Evolutionary conservation across 2,797 vertebrate genomes (phyloP).

Genomic region (Pantherophis alleghaniensis): DNA sequence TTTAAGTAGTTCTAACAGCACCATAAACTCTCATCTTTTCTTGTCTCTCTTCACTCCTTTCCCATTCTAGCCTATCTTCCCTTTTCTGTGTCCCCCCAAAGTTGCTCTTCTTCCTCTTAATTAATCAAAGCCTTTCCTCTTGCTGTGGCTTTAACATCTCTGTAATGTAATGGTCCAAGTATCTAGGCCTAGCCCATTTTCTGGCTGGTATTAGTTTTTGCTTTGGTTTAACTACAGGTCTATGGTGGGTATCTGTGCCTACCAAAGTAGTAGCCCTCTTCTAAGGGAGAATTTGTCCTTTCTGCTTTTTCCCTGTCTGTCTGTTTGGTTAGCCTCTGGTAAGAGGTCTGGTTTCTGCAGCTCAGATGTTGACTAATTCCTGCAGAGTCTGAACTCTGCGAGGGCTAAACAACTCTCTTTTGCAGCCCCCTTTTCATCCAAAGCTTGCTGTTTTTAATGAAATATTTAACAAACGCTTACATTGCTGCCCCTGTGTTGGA

Average conservation of each 20-base stretch:
- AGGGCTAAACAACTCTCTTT: too few relatives aligned
- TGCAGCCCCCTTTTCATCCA: too few relatives aligned
- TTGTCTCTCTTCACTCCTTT: background rate
- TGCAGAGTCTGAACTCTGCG: too few relatives aligned
- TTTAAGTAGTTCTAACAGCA: background rate
- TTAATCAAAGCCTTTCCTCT: background rate
- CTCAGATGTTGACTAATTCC: too few relatives aligned
- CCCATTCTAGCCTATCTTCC: background rate
- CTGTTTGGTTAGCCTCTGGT: too few relatives aligned
- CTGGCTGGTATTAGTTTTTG: background rate
- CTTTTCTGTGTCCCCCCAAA: background rate
- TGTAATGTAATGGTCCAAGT: background rate
- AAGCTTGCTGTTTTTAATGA: too few relatives aligned
- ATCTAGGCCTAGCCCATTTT: background rate
- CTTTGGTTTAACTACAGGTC: background rate
- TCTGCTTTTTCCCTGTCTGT: too few relatives aligned
- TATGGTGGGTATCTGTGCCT: background rate
- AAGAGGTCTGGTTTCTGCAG: too few relatives aligned
- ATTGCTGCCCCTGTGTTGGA: too few relatives aligned
- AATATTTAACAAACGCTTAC: too few relatives aligned
- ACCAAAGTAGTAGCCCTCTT: background rate
- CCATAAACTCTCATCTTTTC: background rate
- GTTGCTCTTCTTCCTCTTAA: background rate
- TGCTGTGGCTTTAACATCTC: background rate
- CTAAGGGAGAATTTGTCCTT: background rate